Conservation (phyloP, 2,888 invertebrate species). For the Metalampra italica region DNA sequence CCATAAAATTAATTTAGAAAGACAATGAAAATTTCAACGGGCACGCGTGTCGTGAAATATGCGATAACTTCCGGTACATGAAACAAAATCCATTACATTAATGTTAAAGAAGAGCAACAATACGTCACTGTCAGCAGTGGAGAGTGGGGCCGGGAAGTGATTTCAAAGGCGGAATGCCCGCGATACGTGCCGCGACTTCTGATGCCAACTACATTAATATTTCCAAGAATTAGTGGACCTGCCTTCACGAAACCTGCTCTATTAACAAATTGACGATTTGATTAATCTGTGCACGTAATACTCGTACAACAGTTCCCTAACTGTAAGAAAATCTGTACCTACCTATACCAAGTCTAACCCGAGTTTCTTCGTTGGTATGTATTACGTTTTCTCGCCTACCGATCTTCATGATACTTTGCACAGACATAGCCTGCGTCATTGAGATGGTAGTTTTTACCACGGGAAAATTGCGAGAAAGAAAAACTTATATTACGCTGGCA, state of each 20-base stretch:
- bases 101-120: conserved; percentile 73
- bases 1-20: conserved; percentile 8
- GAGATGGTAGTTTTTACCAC: no score
- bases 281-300: no score
- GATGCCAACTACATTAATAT: conserved; percentile 64
- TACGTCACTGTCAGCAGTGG: conserved; percentile 68
- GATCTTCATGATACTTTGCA: no score
- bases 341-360: no score
- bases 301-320: no score
- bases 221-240: conserved; percentile 60
- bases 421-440: no score
- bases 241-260: conserved; percentile 25
- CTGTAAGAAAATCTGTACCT: no score
- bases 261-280: conserved; percentile 2
- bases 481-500: no score
- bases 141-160: conserved; percentile 68
- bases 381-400: no score
- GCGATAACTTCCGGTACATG: conserved; percentile 63
- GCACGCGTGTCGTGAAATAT: conserved; percentile 49
- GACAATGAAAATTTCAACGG: conserved; percentile 36
- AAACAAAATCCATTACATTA: conserved; percentile 73
- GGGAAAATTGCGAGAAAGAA: no score
- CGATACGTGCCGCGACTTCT: conserved; percentile 63
- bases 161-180: conserved; percentile 69
- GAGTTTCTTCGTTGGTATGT: no score